Evolutionary conservation across 2,888 invertebrate genomes (phyloP), one percentile per base, ranked within the genome.

Genomic region (Ischnura elegans): DNA sequence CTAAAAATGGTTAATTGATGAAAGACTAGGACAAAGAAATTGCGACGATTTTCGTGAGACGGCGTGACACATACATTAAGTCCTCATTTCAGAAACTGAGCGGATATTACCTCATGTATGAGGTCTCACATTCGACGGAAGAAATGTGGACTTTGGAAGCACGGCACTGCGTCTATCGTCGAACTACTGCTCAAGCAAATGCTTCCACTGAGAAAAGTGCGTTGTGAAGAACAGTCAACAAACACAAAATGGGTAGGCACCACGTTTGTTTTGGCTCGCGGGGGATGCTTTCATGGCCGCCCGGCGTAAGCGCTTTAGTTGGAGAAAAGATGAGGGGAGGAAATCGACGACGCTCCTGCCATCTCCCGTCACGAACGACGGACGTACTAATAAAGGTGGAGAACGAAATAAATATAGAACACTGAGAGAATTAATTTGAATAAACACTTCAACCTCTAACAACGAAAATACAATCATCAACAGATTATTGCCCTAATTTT

Each of bases 141-240:
- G 61, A 76, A 76, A 36, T 36, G 76, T 36, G 76, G 36, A 76
- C 36, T 25, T 76, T 76, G 36, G 2, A 76, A 76, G 76, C 36
- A 76, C 76, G 36, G 76, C 76, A 36, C 6, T 29, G 76, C 76
- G 76, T 76, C 76, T 76, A 36, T 46, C 86, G 43, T 86, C 86
- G 86, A n/a, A 19, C 45, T 43, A 43, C 21, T 25, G 43, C n/a
- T 25, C 45, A 43, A 29, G 86, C 86, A n/a, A 46, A 86, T 46
- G 21, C 86, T 86, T n/a, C 46, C n/a, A 43, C 46, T n/a, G 19
- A 86, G 86, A 86, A 86, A 86, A 86, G 86, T 43, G 46, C 86
- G 46, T 76, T 46, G n/a, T n/a, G 46, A 46, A 86, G 86, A 86
- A 43, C 10, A 86, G 46, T 86, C 86, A 86, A 86, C 86, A 86